Conservation (phyloP, 2,113 vertebrate genomes). For the Mesitornis unicolor region DNA sequence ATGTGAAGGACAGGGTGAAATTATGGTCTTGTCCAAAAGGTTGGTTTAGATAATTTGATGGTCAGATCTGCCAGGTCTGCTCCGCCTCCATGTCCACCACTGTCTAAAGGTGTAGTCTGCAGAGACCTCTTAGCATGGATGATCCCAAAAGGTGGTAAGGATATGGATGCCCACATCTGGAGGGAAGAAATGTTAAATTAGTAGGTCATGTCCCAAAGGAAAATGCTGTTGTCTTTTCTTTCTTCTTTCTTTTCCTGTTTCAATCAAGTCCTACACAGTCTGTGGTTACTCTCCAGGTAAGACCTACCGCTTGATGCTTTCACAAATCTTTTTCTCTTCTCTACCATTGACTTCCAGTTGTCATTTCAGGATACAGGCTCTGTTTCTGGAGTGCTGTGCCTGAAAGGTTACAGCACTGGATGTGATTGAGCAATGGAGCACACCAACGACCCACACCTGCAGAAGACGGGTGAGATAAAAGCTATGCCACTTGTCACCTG, state of each 20-base stretch:
- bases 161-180: not conserved
- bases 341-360: not conserved
- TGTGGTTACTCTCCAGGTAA: not conserved
- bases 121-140: not conserved
- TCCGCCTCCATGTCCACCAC: not conserved
- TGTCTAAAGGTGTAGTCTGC: not conserved
- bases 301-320: not conserved
- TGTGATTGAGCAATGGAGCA: not conserved
- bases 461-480: not conserved
- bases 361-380: not conserved
- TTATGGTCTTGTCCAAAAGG: not conserved
- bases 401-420: not conserved
- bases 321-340: not conserved
- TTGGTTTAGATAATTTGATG: not conserved
- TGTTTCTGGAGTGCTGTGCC: not conserved
- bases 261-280: fast-evolving
- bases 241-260: not conserved
- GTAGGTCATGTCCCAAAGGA: not conserved
- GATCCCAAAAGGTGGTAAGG: not conserved
- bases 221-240: not conserved
- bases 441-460: not conserved
- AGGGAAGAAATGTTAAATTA: not conserved
- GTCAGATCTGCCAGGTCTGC: not conserved
- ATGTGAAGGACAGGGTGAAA: not conserved
- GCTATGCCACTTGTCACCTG: not conserved